These are phyloP conservation scores for Columba livia DNA, from an alignment of 2,113 vertebrate species.

Conservation along the genomic window DNA sequence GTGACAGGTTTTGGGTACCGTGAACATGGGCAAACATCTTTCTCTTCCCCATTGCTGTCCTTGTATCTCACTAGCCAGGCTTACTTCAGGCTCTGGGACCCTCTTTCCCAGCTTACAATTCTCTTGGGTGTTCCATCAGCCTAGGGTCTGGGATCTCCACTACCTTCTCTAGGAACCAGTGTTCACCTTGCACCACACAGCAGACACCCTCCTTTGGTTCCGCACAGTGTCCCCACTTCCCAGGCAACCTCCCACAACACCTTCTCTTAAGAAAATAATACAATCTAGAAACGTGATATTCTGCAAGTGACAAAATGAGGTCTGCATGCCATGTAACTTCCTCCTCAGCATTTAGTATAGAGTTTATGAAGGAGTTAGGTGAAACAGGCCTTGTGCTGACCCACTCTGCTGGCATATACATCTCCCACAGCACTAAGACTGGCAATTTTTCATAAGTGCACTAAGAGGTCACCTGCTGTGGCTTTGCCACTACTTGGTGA, in stretches of 20 bases:
- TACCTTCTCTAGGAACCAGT: background rate
- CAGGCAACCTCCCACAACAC: background rate
- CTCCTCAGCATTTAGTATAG: background rate
- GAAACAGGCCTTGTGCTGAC: background rate
- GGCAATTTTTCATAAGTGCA: background rate
- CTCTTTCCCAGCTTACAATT: background rate
- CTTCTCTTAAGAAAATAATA: background rate
- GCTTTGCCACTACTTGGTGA: background rate
- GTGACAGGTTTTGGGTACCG: background rate
- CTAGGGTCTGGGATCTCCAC: background rate
- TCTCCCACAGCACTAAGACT: background rate
- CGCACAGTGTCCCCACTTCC: background rate
- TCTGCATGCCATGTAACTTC: background rate
- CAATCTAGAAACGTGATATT: background rate
- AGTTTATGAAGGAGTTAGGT: background rate
- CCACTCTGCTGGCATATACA: background rate
- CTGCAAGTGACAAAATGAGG: background rate
- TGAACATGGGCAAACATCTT: accelerated
- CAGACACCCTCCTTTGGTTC: background rate
- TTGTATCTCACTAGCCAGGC: background rate
- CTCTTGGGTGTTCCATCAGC: background rate
- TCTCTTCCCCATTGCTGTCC: background rate
- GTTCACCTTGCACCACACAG: background rate
- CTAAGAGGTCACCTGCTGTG: background rate
- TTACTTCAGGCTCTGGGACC: background rate